A percentile compares a stretch with the other conserved stretches of the same genome.
Conservation (phyloP, 2,888 invertebrate species). For the Leucophenga montana region DNA sequence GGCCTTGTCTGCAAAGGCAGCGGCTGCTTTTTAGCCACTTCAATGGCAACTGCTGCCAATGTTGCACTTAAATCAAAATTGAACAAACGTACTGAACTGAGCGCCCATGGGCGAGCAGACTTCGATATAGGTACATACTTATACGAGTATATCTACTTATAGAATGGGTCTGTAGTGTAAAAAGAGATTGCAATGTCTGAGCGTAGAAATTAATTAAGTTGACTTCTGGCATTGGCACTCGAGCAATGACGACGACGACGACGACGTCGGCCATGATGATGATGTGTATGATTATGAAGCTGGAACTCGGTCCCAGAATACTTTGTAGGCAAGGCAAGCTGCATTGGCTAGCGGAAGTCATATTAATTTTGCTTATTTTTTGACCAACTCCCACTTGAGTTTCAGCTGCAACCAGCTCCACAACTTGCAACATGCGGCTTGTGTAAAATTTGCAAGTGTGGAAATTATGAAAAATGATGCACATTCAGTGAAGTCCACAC, state of each 20-base stretch:
- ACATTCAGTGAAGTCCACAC: slow-evolving; percentile 1
- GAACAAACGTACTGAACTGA: background rate
- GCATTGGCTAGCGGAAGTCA: slow-evolving; percentile 59
- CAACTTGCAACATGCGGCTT: background rate
- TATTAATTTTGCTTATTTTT: slow-evolving; percentile 39
- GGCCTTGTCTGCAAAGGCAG: slow-evolving; percentile 47
- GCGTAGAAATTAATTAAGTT: slow-evolving; percentile 64
- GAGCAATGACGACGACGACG: too few relatives aligned
- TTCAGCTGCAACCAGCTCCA: background rate
- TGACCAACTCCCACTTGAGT: slow-evolving; percentile 23
- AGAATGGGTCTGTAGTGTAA: too few relatives aligned
- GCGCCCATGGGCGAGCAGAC: background rate
- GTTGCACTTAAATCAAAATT: slow-evolving; percentile 23
- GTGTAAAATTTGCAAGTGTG: slow-evolving; percentile 46
- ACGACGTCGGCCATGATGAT: too few relatives aligned
- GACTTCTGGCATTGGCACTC: slow-evolving; percentile 65
- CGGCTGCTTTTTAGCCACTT: background rate
- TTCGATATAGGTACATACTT: slow-evolving; percentile 16
- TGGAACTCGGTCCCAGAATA: too few relatives aligned
- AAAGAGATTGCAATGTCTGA: slow-evolving; percentile 36
- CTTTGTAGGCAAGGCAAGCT: background rate
- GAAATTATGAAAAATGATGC: slow-evolving; percentile 62
- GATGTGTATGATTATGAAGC: too few relatives aligned
- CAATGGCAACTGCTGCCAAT: slow-evolving; percentile 1
- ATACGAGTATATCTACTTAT: too few relatives aligned